Evolutionary conservation across 2,888 invertebrate species (phyloP), one percentile per base, ranked within the genome.

Genomic region (Himalopsyche japonica): DNA sequence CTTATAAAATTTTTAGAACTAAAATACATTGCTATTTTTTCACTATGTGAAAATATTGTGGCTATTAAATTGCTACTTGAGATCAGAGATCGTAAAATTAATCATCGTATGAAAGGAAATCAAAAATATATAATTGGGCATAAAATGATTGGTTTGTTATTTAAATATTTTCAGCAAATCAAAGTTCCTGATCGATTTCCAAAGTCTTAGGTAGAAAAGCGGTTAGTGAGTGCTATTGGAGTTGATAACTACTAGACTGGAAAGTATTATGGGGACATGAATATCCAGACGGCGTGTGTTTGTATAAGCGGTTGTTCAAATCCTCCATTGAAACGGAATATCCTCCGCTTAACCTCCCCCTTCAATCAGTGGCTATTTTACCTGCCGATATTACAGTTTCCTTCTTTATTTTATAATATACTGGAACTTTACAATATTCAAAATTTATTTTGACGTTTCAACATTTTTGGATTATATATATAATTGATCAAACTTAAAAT

Each of bases 251-350:
- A 84, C 84, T 81, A 86, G 86, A 86, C 86, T 82, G 86, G 82
- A 86, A 86, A 84, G 86, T 86, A 86, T 86, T 84, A 86, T 81
- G 84, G 81, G 77, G 79, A 84, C 81, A 84, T 84, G 81, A 80
- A 83, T 70, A 70, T 70, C 70, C 70, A 20, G 70, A 70, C 70
- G 70, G 20, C 30, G 30, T 70, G 30, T 70, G 70, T 70, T 70
- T 24, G 70, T 57, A 57, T 24, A 24, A 57, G 57, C 70, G 70
- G 70, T 15, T 70, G 70, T 70, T 57, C 24, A 24, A 57, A 57
- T 27, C 70, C 70, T 70, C 70, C 30, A 70, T 70, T 70, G 70
- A 70, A 27, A 70, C 70, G 27, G 70, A 30, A 70, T 70, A 70
- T 30, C 27, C 70, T 30, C 27, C 27, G 70, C 70, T 70, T 70